These are phyloP conservation scores for Aspidapion aeneum DNA, from an alignment of 2,888 invertebrate species.

Conservation along the genomic window DNA sequence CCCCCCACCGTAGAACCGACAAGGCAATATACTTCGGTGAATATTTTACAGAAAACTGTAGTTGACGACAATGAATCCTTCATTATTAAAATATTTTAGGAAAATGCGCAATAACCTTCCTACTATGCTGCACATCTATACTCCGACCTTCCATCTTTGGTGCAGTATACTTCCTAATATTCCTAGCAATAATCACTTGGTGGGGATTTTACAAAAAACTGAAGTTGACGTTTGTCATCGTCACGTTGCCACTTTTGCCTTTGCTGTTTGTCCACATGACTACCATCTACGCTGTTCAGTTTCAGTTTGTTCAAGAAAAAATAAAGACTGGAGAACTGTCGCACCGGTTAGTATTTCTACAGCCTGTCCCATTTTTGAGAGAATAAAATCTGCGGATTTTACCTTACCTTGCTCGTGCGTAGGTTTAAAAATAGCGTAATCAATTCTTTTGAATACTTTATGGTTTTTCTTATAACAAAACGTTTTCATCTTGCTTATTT, in stretches of 20 bases:
- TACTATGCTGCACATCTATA: constrained; percentile 12
- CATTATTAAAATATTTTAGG: no score
- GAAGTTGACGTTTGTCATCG: constrained; percentile 12
- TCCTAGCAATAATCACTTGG: constrained; percentile 17
- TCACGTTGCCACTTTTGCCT: constrained; percentile 7
- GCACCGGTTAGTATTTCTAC: neutral
- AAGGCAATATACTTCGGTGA: no score
- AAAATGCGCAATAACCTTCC: constrained; percentile 13
- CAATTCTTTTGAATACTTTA: no score
- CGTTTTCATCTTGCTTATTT: no score
- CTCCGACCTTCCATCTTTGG: constrained; percentile 13
- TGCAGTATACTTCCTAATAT: constrained; percentile 17
- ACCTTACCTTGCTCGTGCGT: no score
- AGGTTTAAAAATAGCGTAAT: no score
- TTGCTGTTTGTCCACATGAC: constrained; percentile 15
- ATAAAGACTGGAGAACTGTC: neutral
- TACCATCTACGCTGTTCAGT: constrained; percentile 15
- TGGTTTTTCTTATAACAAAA: no score
- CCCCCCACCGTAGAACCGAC: no score
- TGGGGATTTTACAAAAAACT: constrained; percentile 18
- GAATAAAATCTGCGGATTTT: no score
- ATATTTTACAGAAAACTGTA: no score
- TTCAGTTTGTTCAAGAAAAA: constrained; percentile 17
- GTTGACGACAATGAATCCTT: no score
- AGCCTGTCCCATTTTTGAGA: no score